Percentiles rank a stretch among this genome's conserved stretches.
Evolutionary conservation across 1,140 invertebrate species (phyloP).

Genomic region (Phthorimaea operculella): DNA sequence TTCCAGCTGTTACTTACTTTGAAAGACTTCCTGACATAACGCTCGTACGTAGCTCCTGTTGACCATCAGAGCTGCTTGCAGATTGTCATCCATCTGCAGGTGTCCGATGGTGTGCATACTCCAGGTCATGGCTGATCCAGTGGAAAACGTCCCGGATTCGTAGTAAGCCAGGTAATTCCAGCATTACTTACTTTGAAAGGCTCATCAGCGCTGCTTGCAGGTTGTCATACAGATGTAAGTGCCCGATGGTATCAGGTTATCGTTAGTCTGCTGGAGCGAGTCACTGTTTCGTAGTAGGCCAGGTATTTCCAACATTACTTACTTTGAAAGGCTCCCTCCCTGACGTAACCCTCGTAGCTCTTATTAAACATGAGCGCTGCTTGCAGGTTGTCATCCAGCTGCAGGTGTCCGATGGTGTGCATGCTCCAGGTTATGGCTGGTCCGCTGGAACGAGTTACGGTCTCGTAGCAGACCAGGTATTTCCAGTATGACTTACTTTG

Average conservation of each 20-base stretch:
- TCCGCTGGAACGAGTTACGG: constrained; percentile 61
- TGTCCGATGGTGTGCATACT: constrained; percentile 69
- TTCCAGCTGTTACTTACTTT: too few species aligned
- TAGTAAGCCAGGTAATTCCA: constrained; percentile 69
- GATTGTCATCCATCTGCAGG: constrained; percentile 41
- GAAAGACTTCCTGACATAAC: too few species aligned
- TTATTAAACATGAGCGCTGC: constrained; percentile 61
- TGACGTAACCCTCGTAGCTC: constrained; percentile 41
- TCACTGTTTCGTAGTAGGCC: constrained; percentile 65
- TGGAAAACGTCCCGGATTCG: constrained; percentile 60
- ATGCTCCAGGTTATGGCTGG: constrained; percentile 72
- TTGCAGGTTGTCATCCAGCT: constrained; percentile 34
- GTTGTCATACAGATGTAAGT: constrained; percentile 46
- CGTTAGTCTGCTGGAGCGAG: constrained; percentile 64
- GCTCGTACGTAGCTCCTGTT: constrained; percentile 59
- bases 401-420: constrained; percentile 66
- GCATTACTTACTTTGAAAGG: constrained; percentile 66
- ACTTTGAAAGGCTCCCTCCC: too few species aligned
- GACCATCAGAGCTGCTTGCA: constrained; percentile 56
- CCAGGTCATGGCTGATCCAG: constrained; percentile 71
- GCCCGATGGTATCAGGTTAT: constrained; percentile 70
- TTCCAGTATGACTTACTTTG: constrained; percentile 62
- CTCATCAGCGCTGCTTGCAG: constrained; percentile 50
- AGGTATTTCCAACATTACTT: too few species aligned
- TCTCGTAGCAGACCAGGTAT: constrained; percentile 66